Evolutionary conservation across 2,888 invertebrate species (phyloP).

Genomic region (Drosophila colorata): DNA sequence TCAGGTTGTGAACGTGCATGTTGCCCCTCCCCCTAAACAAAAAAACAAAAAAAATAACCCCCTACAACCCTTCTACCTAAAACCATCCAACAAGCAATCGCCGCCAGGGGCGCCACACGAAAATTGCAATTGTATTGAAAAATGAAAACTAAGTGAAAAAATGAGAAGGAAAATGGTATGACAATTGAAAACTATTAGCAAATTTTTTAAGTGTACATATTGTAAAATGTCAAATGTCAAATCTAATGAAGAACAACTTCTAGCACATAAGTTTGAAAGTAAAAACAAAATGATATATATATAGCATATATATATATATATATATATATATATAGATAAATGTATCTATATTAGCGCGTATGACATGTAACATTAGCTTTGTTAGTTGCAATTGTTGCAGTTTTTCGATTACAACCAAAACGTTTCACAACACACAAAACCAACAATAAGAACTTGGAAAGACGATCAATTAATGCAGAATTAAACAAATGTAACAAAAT

Average conservation of each 20-base stretch:
- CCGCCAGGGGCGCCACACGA: constrained; percentile 39
- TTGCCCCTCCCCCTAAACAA: too few species aligned
- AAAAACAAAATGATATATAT: constrained; percentile 34
- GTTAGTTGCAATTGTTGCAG: constrained; percentile 79
- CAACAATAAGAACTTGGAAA: constrained; percentile 3
- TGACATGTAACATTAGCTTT: constrained; percentile 73
- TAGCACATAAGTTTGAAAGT: constrained; percentile 51
- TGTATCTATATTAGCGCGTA: constrained; percentile 66
- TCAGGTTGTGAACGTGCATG: constrained; percentile 85
- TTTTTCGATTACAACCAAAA: constrained; percentile 66
- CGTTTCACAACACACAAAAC: constrained; percentile 24
- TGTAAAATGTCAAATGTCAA: constrained; percentile 57
- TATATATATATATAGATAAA: constrained; percentile 37
- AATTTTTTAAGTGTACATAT: constrained; percentile 78
- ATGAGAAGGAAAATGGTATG: constrained; percentile 24
- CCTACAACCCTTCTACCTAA: constrained; percentile 2
- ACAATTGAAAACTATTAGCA: constrained; percentile 75
- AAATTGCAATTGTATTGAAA: constrained; percentile 63
- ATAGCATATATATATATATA: constrained; percentile 27
- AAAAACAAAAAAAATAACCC: too few species aligned
- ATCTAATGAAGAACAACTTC: constrained; percentile 53
- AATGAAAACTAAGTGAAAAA: constrained; percentile 33
- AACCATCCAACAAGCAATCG: constrained; percentile 31
- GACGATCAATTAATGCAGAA: constrained; percentile 9
- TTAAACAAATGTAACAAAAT: constrained; percentile 15